These are phyloP conservation scores for Crotalus tigris DNA, from an alignment of 2,113 vertebrate genomes.

Conservation along the genomic window DNA sequence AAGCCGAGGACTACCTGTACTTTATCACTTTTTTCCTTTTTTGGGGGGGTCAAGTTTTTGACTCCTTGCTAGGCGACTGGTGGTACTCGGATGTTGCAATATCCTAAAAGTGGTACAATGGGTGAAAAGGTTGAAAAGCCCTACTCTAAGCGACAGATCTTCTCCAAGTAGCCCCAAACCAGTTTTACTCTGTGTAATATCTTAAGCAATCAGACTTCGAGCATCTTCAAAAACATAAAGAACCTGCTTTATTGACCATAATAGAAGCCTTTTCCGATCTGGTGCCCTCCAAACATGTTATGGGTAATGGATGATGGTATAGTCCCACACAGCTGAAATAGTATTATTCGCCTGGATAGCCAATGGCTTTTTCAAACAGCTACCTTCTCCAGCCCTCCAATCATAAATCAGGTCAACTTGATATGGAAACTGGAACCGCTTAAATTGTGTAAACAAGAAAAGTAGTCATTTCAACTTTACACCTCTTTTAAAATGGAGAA, in stretches of 20 bases:
- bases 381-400: background rate
- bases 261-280: background rate
- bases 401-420: background rate
- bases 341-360: background rate
- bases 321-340: background rate
- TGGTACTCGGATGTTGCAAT: too few relatives aligned
- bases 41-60: too few relatives aligned
- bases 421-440: background rate
- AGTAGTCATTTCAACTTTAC: slow-evolving; percentile 54
- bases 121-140: too few relatives aligned
- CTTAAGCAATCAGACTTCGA: background rate
- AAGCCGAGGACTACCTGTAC: too few relatives aligned
- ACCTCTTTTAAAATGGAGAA: background rate
- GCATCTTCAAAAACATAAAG: background rate
- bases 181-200: background rate
- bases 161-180: too few relatives aligned
- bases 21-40: too few relatives aligned
- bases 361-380: background rate
- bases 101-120: too few relatives aligned
- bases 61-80: too few relatives aligned
- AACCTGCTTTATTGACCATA: background rate
- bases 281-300: background rate
- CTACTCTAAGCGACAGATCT: background rate
- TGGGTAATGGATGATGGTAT: background rate
- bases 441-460: background rate